phyloP scores from a whole-genome alignment of 2,888 invertebrate genomes.

The Thyatira batis region DNA sequence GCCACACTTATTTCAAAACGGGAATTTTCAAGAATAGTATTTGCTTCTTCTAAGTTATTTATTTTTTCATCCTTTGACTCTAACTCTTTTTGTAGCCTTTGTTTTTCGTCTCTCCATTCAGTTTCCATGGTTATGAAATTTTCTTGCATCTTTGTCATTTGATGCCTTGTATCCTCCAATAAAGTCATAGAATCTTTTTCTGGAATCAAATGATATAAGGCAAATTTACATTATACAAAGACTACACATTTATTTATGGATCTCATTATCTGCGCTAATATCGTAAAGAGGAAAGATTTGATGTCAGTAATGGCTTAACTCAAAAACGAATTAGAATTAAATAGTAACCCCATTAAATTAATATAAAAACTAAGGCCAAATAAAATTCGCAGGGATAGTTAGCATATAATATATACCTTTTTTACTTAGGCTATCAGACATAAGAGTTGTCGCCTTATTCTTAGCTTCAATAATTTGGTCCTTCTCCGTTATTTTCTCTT shows the following conservation, averaged over 20 bases:
- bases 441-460: conserved; percentile 89
- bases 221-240: too few species aligned
- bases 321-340: too few species aligned
- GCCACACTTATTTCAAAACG: conserved; percentile 78
- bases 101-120: conserved; percentile 87
- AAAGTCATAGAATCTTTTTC: conserved; percentile 87
- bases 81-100: conserved; percentile 78
- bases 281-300: too few species aligned
- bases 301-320: too few species aligned
- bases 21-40: conserved; percentile 74
- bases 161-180: conserved; percentile 90
- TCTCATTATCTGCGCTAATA: too few species aligned
- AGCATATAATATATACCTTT: conserved; percentile 69
- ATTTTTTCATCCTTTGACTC: conserved; percentile 82
- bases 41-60: conserved; percentile 79
- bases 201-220: conserved; percentile 34
- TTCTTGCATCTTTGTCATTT: conserved; percentile 91
- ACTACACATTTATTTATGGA: too few species aligned
- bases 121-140: conserved; percentile 87
- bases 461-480: conserved; percentile 92
- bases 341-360: too few species aligned
- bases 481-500: conserved; percentile 91
- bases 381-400: too few species aligned
- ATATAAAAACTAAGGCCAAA: too few species aligned
- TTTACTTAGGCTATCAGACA: conserved; percentile 87